phyloP scores from a whole-genome alignment of 2,797 vertebrate species.

The Myotis myotis region DNA sequence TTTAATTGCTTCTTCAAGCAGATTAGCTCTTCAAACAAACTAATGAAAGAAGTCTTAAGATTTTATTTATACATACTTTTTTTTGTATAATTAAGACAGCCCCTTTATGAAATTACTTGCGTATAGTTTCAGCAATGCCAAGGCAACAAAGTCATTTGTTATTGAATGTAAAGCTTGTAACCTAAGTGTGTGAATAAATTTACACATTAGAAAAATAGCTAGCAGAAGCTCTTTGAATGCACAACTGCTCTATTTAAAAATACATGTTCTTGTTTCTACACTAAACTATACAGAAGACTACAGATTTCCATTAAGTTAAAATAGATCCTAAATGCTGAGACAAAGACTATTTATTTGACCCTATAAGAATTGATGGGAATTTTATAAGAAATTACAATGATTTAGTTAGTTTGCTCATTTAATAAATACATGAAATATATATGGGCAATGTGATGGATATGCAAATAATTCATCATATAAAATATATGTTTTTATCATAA shows the following conservation, averaged over 20 bases:
- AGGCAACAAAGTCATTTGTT: neutral
- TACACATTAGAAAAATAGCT: neutral
- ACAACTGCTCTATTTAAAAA: neutral
- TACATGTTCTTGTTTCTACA: neutral
- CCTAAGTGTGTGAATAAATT: neutral
- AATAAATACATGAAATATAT: neutral
- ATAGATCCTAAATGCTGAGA: neutral
- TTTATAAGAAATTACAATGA: neutral
- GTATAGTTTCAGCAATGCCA: neutral
- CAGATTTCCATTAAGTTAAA: neutral
- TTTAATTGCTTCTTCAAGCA: conserved; percentile 78
- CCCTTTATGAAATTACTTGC: neutral
- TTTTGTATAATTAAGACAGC: conserved; percentile 40
- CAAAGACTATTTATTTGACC: neutral
- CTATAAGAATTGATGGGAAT: neutral
- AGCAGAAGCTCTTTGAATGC: neutral
- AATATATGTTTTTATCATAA: neutral
- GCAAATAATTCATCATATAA: neutral
- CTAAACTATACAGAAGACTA: neutral
- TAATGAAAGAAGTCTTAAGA: conserved; percentile 59
- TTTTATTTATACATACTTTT: conserved; percentile 55
- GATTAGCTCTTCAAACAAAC: conserved; percentile 72
- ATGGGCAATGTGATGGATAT: neutral
- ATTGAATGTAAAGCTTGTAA: neutral
- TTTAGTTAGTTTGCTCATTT: neutral